phyloP scores from a whole-genome alignment of 1,140 invertebrate species.

The Drosophila novamexicana region DNA sequence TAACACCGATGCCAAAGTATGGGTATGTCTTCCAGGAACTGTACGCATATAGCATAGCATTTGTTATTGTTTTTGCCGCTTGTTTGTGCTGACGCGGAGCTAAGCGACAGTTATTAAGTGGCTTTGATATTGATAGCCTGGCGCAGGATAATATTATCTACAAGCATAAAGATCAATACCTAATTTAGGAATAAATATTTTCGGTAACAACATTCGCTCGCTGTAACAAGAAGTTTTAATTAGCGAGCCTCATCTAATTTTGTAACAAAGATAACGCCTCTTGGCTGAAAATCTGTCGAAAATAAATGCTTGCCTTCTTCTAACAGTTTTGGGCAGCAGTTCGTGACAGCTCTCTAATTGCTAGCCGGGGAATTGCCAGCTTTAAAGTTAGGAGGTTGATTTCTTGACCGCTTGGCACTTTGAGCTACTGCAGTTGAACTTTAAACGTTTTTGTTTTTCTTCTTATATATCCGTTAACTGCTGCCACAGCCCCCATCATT shows the following conservation, averaged over 20 bases:
- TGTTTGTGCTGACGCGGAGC: conserved; percentile 1
- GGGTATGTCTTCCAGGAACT: background rate
- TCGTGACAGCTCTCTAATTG: conserved; percentile 15
- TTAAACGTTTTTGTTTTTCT: conserved; percentile 16
- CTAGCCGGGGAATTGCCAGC: conserved; percentile 9
- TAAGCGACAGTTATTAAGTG: conserved; percentile 14
- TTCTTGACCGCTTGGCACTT: conserved; percentile 28
- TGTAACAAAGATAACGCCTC: background rate
- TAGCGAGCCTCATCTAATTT: background rate
- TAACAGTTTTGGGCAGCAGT: background rate
- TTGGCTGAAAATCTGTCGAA: background rate
- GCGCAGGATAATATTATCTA: background rate
- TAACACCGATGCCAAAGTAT: conserved; percentile 3
- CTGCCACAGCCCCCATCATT: conserved; percentile 64
- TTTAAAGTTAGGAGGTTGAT: background rate
- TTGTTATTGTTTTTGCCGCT: conserved; percentile 4
- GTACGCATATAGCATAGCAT: conserved; percentile 1
- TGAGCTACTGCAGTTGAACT: conserved; percentile 35
- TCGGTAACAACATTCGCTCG: too few species aligned
- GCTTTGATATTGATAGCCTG: background rate
- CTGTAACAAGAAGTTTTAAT: background rate
- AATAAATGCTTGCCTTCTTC: background rate
- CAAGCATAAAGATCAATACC: too few species aligned
- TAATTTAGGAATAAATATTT: too few species aligned
- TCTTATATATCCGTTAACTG: conserved; percentile 19